phyloP scores from a whole-genome alignment of 2,113 vertebrate species.

The Mobula birostris region DNA sequence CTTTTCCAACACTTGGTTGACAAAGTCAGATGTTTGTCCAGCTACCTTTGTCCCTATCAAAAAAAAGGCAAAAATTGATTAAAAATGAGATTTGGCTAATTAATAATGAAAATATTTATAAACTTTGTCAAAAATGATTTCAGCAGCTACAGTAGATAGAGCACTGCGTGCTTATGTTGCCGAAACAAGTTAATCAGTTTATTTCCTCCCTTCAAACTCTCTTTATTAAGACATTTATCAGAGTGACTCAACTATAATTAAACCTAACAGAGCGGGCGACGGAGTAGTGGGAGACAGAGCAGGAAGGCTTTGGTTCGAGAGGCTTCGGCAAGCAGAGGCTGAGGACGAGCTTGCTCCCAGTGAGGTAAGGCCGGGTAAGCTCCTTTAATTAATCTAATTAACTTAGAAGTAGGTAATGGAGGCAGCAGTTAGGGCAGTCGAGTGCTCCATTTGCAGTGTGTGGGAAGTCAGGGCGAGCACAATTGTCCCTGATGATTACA shows the following conservation, averaged over 20 bases:
- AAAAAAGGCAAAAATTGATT: conserved; percentile 19
- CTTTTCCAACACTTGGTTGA: conserved; percentile 96
- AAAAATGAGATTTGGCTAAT: background rate
- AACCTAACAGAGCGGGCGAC: background rate
- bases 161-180: background rate
- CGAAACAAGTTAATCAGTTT: background rate
- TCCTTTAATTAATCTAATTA: too few relatives aligned
- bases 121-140: background rate
- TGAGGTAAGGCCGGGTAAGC: too few relatives aligned
- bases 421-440: too few relatives aligned
- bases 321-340: too few relatives aligned
- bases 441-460: too few relatives aligned
- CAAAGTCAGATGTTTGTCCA: conserved; percentile 94
- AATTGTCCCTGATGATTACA: too few relatives aligned
- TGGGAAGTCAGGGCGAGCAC: too few relatives aligned
- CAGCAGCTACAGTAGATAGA: background rate
- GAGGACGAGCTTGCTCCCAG: too few relatives aligned
- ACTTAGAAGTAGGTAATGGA: too few relatives aligned
- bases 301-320: too few relatives aligned
- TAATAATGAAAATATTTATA: background rate
- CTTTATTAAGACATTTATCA: background rate
- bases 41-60: conserved; percentile 77
- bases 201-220: background rate
- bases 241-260: background rate
- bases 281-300: too few relatives aligned